A percentile compares a stretch with the other conserved stretches of the same genome.
These are phyloP conservation scores for Xyliphius kryptos DNA, from an alignment of 2,113 vertebrate species.

Conservation along the genomic window DNA sequence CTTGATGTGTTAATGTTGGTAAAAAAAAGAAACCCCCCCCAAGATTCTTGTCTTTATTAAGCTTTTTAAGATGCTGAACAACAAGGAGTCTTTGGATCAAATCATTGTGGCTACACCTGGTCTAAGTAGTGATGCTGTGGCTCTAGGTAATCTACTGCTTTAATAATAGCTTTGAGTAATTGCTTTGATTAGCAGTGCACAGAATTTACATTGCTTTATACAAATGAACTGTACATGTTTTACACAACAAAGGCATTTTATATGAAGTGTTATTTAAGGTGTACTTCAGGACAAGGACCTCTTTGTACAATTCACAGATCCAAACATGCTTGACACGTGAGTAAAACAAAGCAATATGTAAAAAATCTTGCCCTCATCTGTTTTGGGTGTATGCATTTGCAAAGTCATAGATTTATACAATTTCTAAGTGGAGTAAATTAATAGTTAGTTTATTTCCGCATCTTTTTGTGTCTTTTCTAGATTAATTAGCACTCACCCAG, in stretches of 20 bases:
- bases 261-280: conserved; percentile 54
- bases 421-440: no score
- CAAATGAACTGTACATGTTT: no score
- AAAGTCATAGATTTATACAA: no score
- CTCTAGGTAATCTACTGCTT: conserved; percentile 71
- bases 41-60: conserved; percentile 39
- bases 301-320: conserved; percentile 82
- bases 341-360: conserved; percentile 38
- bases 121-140: conserved; percentile 74
- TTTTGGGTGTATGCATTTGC: background rate
- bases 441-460: background rate
- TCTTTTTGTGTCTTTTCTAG: conserved; percentile 47
- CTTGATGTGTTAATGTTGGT: no score
- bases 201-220: no score
- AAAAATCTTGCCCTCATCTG: background rate
- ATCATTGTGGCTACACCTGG: conserved; percentile 81
- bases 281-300: conserved; percentile 84
- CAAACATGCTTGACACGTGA: conserved; percentile 80
- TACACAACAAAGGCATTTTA: no score
- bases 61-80: conserved; percentile 84
- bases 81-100: conserved; percentile 80
- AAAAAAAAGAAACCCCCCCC: no score
- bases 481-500: conserved; percentile 71
- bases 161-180: no score
- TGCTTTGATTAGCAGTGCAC: no score